phyloP scores from a whole-genome alignment of 1,140 invertebrate species.

The Trichomalopsis sarcophagae region DNA sequence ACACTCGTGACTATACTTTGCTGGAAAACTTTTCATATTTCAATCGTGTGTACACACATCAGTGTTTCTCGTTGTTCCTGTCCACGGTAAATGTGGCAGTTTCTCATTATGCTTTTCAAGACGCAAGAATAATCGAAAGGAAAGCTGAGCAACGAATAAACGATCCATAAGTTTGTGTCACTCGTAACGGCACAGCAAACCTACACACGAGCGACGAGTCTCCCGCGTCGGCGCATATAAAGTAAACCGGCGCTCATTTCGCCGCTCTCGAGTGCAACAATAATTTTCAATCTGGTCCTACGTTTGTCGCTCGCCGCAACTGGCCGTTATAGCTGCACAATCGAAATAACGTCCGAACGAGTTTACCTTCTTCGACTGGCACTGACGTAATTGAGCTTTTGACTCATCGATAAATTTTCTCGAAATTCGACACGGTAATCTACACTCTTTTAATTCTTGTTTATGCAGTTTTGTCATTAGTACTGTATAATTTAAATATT shows the following conservation, averaged over 20 bases:
- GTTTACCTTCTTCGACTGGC: no score
- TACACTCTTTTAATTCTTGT: no score
- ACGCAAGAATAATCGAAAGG: neutral
- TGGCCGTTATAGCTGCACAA: no score
- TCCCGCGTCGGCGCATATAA: neutral
- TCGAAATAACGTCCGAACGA: no score
- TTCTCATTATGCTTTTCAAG: constrained; percentile 4
- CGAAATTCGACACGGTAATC: neutral
- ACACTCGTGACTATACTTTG: no score
- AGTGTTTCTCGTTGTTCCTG: neutral
- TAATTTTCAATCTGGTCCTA: neutral
- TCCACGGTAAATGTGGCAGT: neutral
- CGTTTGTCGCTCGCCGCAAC: neutral
- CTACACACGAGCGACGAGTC: neutral
- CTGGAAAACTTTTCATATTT: neutral
- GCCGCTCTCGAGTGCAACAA: neutral
- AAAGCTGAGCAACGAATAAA: neutral
- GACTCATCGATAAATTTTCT: neutral
- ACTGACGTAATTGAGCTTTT: neutral
- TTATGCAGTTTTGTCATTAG: no score
- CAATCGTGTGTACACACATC: neutral
- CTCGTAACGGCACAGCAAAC: neutral
- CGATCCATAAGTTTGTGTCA: neutral
- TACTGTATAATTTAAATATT: no score
- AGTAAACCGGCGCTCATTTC: neutral